Evolutionary conservation across 2,888 invertebrate species (phyloP), one percentile per base, ranked within the genome.

Genomic region (Eulithis prunata): DNA sequence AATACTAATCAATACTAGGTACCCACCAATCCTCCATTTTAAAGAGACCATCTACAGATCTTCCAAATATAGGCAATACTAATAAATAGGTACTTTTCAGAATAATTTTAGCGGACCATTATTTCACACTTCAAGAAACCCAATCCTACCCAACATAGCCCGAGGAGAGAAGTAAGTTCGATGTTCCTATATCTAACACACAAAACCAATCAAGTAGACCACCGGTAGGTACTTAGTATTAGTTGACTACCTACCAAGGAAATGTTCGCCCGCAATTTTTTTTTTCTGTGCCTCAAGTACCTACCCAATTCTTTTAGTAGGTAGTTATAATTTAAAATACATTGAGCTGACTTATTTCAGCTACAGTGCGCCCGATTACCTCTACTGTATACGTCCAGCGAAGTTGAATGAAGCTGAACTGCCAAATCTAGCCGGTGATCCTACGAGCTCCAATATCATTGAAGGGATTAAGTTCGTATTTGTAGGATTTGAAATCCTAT

Each of bases 391-490:
- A 10, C 66, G 69, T 12, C 71, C 67, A 12, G 68, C 68, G 5
- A 63, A 57, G 46, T 46, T 64, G 41, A 46, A 54, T 7, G 53
- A 62, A 45, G 56, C 64, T 10, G 63, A 67, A 14, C 51, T 43
- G 43, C 43, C 66, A 2, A 68, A 67, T n/a, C 64, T 77, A 46
- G 77, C 77, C 4, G 77, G 77, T 6, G 69, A 76, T 7, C 77
- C 76, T 8, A 69, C 60, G 43, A 53, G 63, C 32, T 8, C 36
- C 21, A n/a, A 41, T 2, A 14, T 13, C 13, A 14, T 47, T 45
- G 65, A 65, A 56, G 72, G 71, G 54, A 72, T 76, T 21, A 71
- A 71, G 78, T 77, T 13, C 13, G 64, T 47, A 45, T n/a, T 8
- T 21, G 21, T 21, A 21, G 21, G 21, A 21, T 21, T 21, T 21